A percentile compares a stretch with the other conserved stretches of the same genome.
These are phyloP conservation scores for Hyphantria cunea DNA, from an alignment of 1,140 invertebrate species.

Conservation along the genomic window DNA sequence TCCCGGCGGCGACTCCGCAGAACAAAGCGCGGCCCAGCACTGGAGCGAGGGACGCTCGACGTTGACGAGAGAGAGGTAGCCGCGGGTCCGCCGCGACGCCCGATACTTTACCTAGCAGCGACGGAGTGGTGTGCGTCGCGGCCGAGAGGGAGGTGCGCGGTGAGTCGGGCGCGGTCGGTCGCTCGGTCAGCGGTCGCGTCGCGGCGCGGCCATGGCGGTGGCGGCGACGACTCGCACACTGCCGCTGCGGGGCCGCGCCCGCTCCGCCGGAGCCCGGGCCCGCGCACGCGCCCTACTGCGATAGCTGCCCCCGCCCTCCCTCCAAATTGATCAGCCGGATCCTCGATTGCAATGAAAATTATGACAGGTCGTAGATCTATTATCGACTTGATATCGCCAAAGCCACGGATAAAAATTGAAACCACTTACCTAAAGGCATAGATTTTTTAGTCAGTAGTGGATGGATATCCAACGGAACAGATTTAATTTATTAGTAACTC, in stretches of 20 bases:
- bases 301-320: slow-evolving; percentile 20
- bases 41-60: slow-evolving; percentile 9
- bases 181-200: slow-evolving; percentile 58
- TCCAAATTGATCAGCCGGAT: slow-evolving; percentile 71
- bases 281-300: slow-evolving; percentile 26
- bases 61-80: slow-evolving; percentile 12
- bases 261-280: slow-evolving; percentile 31
- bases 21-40: slow-evolving; percentile 38
- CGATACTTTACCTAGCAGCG: slow-evolving; percentile 57
- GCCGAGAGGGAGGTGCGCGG: slow-evolving; percentile 33
- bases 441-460: slow-evolving; percentile 38
- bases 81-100: slow-evolving; percentile 31
- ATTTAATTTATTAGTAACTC: slow-evolving; percentile 1
- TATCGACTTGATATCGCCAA: slow-evolving; percentile 48
- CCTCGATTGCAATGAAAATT: slow-evolving; percentile 77
- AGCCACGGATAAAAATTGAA: slow-evolving; percentile 23
- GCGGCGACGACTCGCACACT: slow-evolving; percentile 60
- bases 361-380: slow-evolving; percentile 71
- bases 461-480: slow-evolving; percentile 9
- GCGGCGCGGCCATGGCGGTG: slow-evolving; percentile 61
- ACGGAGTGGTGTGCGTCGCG: slow-evolving; percentile 45
- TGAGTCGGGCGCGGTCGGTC: slow-evolving; percentile 50
- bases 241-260: slow-evolving; percentile 39
- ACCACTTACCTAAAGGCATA: slow-evolving; percentile 38
- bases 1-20: slow-evolving; percentile 26